A percentile compares a stretch with the other conserved stretches of the same genome.
Evolutionary conservation across 2,113 vertebrate genomes (phyloP).

Genomic region (Lampris megalopsis): DNA sequence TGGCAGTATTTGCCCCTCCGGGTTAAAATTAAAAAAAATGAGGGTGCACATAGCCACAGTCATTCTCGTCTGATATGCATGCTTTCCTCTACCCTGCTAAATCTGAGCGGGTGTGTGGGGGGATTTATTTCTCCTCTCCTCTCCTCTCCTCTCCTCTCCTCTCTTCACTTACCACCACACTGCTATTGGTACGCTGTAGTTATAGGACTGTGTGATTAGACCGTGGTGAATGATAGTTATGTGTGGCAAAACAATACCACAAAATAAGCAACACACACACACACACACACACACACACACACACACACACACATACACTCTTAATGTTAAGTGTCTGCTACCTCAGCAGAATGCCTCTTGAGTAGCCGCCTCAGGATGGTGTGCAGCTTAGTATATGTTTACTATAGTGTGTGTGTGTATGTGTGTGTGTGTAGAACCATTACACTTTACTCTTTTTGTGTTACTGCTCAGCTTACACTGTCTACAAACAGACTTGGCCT

Average conservation of each 20-base stretch:
- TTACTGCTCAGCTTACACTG: constrained; percentile 19
- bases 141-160: not conserved
- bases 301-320: not conserved
- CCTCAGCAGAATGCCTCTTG: not conserved
- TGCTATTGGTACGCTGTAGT: too few species aligned
- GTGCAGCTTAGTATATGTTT: not conserved
- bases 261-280: not conserved
- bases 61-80: not conserved
- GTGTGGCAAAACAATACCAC: not conserved
- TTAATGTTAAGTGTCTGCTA: not conserved
- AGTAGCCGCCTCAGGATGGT: not conserved
- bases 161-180: not conserved
- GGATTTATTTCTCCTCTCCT: not conserved
- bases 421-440: constrained; percentile 8
- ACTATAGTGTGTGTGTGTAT: not conserved
- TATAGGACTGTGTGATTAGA: too few species aligned
- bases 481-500: constrained; percentile 35
- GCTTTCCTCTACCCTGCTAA: not conserved
- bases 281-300: not conserved
- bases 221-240: too few species aligned
- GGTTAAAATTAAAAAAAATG: constrained; percentile 22
- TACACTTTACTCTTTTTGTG: constrained; percentile 17
- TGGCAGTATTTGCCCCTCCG: constrained; percentile 52
- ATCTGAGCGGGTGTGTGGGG: too few species aligned
- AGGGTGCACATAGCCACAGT: constrained; percentile 22